Conservation (phyloP, 1,140 invertebrate genomes). For the Pseudoatta argentina region DNA sequence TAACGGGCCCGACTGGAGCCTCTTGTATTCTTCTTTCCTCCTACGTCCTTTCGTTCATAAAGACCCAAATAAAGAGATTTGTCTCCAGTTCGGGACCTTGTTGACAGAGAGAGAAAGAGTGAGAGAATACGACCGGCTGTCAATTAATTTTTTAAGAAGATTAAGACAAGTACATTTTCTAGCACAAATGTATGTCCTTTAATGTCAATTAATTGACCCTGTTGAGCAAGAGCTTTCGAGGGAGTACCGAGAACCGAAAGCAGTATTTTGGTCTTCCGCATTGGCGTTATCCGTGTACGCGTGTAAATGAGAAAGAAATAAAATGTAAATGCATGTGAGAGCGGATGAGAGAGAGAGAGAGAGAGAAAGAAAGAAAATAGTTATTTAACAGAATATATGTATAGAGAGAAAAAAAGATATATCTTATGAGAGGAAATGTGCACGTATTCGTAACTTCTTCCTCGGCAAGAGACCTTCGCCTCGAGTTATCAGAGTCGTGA, state of each 20-base stretch:
- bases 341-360: not conserved
- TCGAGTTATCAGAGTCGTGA: slow-evolving; percentile 20
- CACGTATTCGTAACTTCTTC: slow-evolving; percentile 45
- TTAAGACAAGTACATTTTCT: slow-evolving; percentile 20
- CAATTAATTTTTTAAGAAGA: slow-evolving; percentile 13
- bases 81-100: slow-evolving; percentile 3
- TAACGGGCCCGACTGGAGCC: not conserved
- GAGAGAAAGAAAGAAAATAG: slow-evolving; percentile 33
- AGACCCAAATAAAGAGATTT: slow-evolving; percentile 23
- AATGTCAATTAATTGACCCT: slow-evolving; percentile 9
- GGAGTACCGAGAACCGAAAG: slow-evolving; percentile 65
- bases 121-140: not conserved
- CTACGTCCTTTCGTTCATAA: not conserved
- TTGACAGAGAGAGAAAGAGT: not conserved
- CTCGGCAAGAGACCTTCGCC: slow-evolving; percentile 8
- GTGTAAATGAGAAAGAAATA: slow-evolving; percentile 41
- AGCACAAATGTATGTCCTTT: slow-evolving; percentile 3
- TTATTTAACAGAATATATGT: slow-evolving; percentile 68
- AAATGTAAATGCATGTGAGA: slow-evolving; percentile 16
- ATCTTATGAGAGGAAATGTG: slow-evolving; percentile 64
- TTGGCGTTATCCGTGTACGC: slow-evolving; percentile 61
- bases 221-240: slow-evolving; percentile 55
- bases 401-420: slow-evolving; percentile 52
- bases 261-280: slow-evolving; percentile 76
- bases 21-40: not conserved